phyloP scores from a whole-genome alignment of 2,888 invertebrate genomes.

The Tetheella fluctuosa region DNA sequence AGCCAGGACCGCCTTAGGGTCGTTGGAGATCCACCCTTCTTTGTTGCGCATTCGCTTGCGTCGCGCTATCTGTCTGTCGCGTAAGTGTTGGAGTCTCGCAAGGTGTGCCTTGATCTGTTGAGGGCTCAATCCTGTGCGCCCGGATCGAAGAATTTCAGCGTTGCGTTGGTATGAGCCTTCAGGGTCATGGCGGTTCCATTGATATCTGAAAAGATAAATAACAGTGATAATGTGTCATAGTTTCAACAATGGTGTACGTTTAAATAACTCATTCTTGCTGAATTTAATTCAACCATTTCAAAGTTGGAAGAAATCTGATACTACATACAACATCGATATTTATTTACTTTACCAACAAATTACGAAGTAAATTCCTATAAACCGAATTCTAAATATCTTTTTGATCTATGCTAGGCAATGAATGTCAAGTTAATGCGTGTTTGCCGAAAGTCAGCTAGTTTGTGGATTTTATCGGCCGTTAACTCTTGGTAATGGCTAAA shows the following conservation, averaged over 20 bases:
- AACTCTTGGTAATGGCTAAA: conserved; percentile 34
- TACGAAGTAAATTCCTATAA: conserved; percentile 20
- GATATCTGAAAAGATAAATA: conserved; percentile 59
- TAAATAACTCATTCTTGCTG: too few relatives aligned
- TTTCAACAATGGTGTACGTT: too few relatives aligned
- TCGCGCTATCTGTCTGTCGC: conserved; percentile 72
- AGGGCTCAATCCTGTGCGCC: conserved; percentile 68
- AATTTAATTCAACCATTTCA: too few relatives aligned
- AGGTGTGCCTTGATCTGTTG: conserved; percentile 72
- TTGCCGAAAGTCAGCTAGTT: conserved; percentile 17
- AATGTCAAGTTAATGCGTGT: conserved; percentile 47
- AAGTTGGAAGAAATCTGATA: too few relatives aligned
- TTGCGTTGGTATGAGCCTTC: conserved; percentile 75
- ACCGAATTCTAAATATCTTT: conserved; percentile 17
- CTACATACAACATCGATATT: background rate
- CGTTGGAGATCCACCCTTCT: conserved; percentile 71
- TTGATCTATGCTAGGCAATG: conserved; percentile 47
- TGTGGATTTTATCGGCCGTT: conserved; percentile 31
- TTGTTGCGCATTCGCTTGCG: conserved; percentile 55
- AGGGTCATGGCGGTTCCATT: conserved; percentile 77
- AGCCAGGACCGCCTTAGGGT: conserved; percentile 63
- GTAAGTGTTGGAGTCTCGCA: conserved; percentile 66
- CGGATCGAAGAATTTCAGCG: conserved; percentile 69
- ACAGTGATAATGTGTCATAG: conserved; percentile 15
- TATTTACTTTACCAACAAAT: background rate